Base-by-base conservation (phyloP, 2,797 vertebrate species). In the Hippocampus kuda region DNA sequence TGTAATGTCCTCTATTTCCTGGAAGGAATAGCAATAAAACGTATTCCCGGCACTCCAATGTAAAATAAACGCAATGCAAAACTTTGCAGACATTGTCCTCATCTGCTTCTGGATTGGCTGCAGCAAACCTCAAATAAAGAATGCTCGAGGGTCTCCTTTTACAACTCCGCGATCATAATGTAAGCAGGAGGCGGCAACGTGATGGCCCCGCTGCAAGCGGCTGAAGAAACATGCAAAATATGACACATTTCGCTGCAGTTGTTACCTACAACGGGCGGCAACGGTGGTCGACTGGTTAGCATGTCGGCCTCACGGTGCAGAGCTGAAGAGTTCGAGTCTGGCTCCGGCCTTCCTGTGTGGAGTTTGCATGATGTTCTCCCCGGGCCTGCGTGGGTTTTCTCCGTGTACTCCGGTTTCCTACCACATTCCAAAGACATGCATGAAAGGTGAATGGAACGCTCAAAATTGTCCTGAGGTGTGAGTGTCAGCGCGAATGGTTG, bases 1-100 rank as follows among this genome's bases (percentile, higher is more conserved):
- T 27, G 8, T 48, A 48, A 65, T 48, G 63, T 18, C 42, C 24
- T 65, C 42, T 18, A 27, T 48, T 27, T 48, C 63, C 24, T 10
- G 63, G 44, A 48, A 65, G 63, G 42, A 42, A 65, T 27, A 48
- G 42, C 48, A 48, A 65, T 65, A 65, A 65, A 16, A 13, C 44
- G n/a, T 42, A 42, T 42, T 63, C 41, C 38, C 61, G n/a, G 24
- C 34, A 27, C 44, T 65, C 63, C 44, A 18, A 65, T 48, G 44
- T 41, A 46, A 65, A 65, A 65, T 48, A 65, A 48, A 48, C 27
- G 44, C 63, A 18, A 4, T 7, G 10, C 24, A 46, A 62, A 62
- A 27, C 44, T 65, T 38, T 27, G 42, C 12, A 65, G n/a, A 26
- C 24, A 18, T 62, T 62, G 20, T 62, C 60, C 60, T 41, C 60